Base-by-base conservation (phyloP, 2,113 vertebrate species). In the Lutjanus erythropterus region DNA sequence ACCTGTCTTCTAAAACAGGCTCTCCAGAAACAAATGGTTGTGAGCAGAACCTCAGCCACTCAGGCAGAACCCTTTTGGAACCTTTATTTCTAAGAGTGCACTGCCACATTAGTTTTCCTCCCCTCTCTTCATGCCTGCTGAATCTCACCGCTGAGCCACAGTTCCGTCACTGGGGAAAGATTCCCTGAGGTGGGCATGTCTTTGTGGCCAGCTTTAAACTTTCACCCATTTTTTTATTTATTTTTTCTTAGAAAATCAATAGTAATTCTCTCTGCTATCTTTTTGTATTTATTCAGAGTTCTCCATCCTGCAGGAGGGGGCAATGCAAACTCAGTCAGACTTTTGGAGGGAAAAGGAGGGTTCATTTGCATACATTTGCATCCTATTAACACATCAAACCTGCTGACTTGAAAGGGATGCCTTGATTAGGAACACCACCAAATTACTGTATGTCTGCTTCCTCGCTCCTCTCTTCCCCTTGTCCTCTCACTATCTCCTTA, bases 351-450 rank as follows among this genome's bases (percentile, higher is more conserved):
- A 84, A 89, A 87, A 84, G 53, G 35, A 58, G 49, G 10, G 44
- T 66, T 91, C 69, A 92, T 95, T 94, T 92, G 81, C 92, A 93
- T 91, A 35, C 0, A 94, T 95, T 91, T 94, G 88, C 94, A 94
- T 94, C 61, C 4, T 27, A 93, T 94, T 94, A 94, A 85, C 93
- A 94, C 90, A 92, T 94, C 93, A 94, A 92, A 94, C 90, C 85
- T 88, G 82, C 85, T 80, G 75, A 93, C 91, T 91, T 93, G 87
- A 93, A 94, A 94, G 86, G 70, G 71, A 79, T 41, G 84, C 84
- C 85, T 90, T 94, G 89, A 94, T 93, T 90, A 92, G 88, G 85
- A 92, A 88, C 80, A 87, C 64, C 82, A 88, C 71, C 74, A 84
- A 87, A 87, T 89, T 74, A 88, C 77, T 81, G 67, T 83, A 66